Base-by-base conservation (phyloP, 2,888 invertebrate species). In the Agrochola lychnidis region DNA sequence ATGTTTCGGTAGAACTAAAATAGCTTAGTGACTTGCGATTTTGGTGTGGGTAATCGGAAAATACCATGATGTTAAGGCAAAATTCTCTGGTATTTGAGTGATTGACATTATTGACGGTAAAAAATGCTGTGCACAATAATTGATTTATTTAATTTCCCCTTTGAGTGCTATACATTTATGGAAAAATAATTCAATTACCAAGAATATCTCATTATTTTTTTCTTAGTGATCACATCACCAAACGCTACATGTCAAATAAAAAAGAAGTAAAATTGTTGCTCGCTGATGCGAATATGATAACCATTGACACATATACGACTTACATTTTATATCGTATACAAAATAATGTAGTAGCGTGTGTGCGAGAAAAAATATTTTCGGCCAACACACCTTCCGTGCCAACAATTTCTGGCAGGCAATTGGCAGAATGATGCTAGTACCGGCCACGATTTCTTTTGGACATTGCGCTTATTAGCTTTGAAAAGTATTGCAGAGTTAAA, bases 281-380 rank as follows among this genome's bases (percentile, higher is more conserved):
- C 14, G 59, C 25, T 40, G 30, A 72, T 30, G n/a, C 25, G 19
- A 80, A 67, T 70, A 61, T 73, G 85, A 85, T 84, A 79, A 76
- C 82, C 72, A 87, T 63, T 84, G 91, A 91, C 90, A 88, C 71
- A 76, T 81, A 87, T 85, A 88, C 74, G 82, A 78, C 69, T 66
- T 57, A 57, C 72, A 81, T 80, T 89, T 82, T 85, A 83, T 84
- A 73, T 84, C 74, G 76, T 79, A 30, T 51, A 85, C 83, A 70
- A 76, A n/a, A n/a, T n/a, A n/a, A 61, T 67, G 78, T 72, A 77
- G 59, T 72, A 79, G 78, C 66, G 81, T 77, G 82, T 81, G 81
- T 77, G 74, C 77, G 84, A 79, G 77, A 88, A 89, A 89, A 87
- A 90, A 87, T 92, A 94, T 93, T 94, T 93, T 91, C 78, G 92